Conservation (phyloP, 2,888 invertebrate species). For the Masnerella sp. region DNA sequence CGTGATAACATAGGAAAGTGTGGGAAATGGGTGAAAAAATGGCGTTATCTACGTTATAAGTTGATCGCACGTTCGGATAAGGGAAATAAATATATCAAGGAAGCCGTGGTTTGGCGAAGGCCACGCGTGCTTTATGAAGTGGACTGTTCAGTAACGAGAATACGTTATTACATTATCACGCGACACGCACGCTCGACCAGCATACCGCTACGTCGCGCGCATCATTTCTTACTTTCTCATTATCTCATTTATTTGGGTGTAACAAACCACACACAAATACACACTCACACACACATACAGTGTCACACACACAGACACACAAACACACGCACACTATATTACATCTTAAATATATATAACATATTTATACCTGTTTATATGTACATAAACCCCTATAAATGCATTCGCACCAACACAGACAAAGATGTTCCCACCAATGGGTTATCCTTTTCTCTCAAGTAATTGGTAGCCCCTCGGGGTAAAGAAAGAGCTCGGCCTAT, state of each 20-base stretch:
- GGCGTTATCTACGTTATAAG: no score
- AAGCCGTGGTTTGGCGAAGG: conserved; percentile 55
- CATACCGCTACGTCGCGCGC: conserved; percentile 57
- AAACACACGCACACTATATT: conserved; percentile 39
- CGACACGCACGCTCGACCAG: conserved; percentile 68
- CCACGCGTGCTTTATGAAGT: conserved; percentile 74
- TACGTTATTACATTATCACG: conserved; percentile 75
- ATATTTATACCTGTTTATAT: conserved; percentile 35
- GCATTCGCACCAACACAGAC: no score
- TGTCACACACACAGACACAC: conserved; percentile 16
- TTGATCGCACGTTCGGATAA: conserved; percentile 68
- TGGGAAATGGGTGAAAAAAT: no score
- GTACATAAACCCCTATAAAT: no score
- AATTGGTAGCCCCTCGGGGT: conserved; percentile 69
- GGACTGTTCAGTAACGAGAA: conserved; percentile 67
- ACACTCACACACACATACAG: conserved; percentile 35
- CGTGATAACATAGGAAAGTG: no score
- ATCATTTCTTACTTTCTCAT: conserved; percentile 58
- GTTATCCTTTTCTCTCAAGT: conserved; percentile 57
- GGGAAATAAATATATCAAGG: conserved; percentile 73
- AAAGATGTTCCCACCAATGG: not conserved
- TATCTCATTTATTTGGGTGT: conserved; percentile 58
- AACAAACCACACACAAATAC: conserved; percentile 13
- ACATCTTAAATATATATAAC: not conserved
- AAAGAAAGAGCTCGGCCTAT: conserved; percentile 66